Base-by-base conservation (phyloP, 2,888 invertebrate genomes). In the Caenorhabditis panamensis region DNA sequence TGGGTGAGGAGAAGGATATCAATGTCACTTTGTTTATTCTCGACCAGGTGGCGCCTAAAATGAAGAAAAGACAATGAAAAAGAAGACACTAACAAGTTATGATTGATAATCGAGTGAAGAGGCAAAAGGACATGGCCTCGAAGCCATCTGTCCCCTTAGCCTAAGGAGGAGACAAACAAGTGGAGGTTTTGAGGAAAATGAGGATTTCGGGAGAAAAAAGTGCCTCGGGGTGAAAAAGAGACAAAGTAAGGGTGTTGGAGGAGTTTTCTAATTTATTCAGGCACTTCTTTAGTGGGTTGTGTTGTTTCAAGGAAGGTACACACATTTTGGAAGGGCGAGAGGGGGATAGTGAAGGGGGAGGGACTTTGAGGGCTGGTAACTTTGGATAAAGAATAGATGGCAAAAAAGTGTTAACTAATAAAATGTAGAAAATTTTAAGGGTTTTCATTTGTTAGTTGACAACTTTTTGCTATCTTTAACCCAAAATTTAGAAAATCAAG, bases 61-160 rank as follows among this genome's bases (percentile, higher is more conserved):
- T 71, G 69, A 51, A 36, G 26, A 16, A 64, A 37, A 51, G 49
- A n/a, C 61, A 26, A 41, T 18, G 31, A 41, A 26, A 8, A 22
- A 31, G 31, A 72, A 72, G 72, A 72, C 71, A 56, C 71, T 71
- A 71, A 72, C 72, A 64, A 72, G 72, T 72, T 72, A 72, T 72
- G 72, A 72, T 72, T 72, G 72, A 72, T 72, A 72, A 72, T 64
- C 64, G 63, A 72, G 71, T 71, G 71, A n/a, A n/a, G n/a, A n/a
- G n/a, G n/a, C n/a, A n/a, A 67, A 47, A 69, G 16, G 71, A 56
- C 71, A 62, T 71, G 13, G 37, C 53, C 53, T 41, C 54, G 53
- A 54, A 37, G n/a, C 44, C 72, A 72, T 63, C 72, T 72, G 72
- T 49, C 64, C 53, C 28, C 37, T 58, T 18, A 41, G 44, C 37